A percentile compares a stretch with the other conserved stretches of the same genome.
phyloP scores from a whole-genome alignment of 2,797 vertebrate genomes.

The Odontamblyopus rebecca region DNA sequence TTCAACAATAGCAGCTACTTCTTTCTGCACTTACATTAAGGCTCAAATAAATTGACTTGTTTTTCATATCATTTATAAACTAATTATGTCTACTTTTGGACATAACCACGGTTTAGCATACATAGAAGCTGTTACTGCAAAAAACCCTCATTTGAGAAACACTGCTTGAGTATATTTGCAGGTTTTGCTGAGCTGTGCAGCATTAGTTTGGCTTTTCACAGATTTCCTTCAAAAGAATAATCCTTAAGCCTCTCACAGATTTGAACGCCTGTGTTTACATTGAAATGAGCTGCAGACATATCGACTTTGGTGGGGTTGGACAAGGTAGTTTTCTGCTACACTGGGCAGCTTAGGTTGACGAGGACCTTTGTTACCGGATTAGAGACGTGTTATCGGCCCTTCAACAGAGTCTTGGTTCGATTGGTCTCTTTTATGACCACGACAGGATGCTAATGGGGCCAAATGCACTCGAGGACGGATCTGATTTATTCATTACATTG shows the following conservation, averaged over 20 bases:
- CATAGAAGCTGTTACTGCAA: no score
- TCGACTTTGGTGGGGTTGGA: slow-evolving; percentile 9
- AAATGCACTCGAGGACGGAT: neutral
- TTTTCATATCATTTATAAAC: no score
- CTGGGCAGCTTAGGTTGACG: slow-evolving; percentile 22
- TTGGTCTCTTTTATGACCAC: slow-evolving; percentile 12
- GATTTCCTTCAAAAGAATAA: slow-evolving; percentile 30
- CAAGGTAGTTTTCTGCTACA: slow-evolving; percentile 16
- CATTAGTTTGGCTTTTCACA: slow-evolving; percentile 36
- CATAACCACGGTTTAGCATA: no score
- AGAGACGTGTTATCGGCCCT: slow-evolving; percentile 18
- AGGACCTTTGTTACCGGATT: slow-evolving; percentile 14
- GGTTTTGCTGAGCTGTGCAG: slow-evolving; percentile 24
- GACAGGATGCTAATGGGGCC: neutral
- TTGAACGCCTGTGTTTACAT: slow-evolving; percentile 28
- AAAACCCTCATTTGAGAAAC: neutral
- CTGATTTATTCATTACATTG: neutral
- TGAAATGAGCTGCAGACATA: slow-evolving; percentile 11
- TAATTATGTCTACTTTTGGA: no score
- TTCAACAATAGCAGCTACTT: no score
- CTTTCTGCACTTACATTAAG: no score
- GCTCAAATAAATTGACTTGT: no score
- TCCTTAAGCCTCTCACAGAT: slow-evolving; percentile 44
- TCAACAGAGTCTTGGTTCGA: slow-evolving; percentile 22
- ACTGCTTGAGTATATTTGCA: slow-evolving; percentile 14